Evolutionary conservation across 53 echinoderm and acorn worm genomes (phyloP).

Genomic region (Arbacia lixula): DNA sequence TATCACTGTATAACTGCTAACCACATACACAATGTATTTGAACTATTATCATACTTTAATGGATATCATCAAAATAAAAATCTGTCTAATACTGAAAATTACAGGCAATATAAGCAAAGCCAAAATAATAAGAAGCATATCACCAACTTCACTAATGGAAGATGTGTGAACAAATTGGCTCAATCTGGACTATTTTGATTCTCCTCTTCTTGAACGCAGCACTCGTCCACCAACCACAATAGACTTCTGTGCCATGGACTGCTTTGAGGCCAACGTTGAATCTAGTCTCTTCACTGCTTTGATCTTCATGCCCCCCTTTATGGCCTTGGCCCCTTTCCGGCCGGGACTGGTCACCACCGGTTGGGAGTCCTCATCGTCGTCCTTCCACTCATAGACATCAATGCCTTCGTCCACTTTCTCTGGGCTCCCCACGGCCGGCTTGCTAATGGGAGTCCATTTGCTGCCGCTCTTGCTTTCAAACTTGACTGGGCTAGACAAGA

Average conservation of each 20-base stretch:
- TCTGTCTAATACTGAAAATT: too few relatives aligned
- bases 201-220: slow-evolving; percentile 41
- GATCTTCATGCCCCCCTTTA: slow-evolving; percentile 50
- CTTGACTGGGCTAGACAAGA: slow-evolving; percentile 31
- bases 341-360: slow-evolving; percentile 13
- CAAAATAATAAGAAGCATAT: too few relatives aligned
- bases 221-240: slow-evolving; percentile 38
- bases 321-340: slow-evolving; percentile 48
- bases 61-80: too few relatives aligned
- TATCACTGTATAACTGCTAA: too few relatives aligned
- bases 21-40: too few relatives aligned
- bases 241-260: slow-evolving; percentile 38
- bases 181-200: slow-evolving; percentile 35
- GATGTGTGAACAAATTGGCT: too few relatives aligned
- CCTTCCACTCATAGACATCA: slow-evolving; percentile 55
- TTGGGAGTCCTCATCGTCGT: slow-evolving; percentile 36
- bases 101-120: too few relatives aligned
- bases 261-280: slow-evolving; percentile 2
- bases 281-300: slow-evolving; percentile 50
- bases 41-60: too few relatives aligned
- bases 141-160: too few relatives aligned
- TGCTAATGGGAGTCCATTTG: slow-evolving; percentile 46
- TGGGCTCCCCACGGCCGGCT: slow-evolving; percentile 19
- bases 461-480: slow-evolving; percentile 53
- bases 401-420: slow-evolving; percentile 46